phyloP scores from a whole-genome alignment of 2,797 vertebrate species.

The Lateolabrax maculatus region DNA sequence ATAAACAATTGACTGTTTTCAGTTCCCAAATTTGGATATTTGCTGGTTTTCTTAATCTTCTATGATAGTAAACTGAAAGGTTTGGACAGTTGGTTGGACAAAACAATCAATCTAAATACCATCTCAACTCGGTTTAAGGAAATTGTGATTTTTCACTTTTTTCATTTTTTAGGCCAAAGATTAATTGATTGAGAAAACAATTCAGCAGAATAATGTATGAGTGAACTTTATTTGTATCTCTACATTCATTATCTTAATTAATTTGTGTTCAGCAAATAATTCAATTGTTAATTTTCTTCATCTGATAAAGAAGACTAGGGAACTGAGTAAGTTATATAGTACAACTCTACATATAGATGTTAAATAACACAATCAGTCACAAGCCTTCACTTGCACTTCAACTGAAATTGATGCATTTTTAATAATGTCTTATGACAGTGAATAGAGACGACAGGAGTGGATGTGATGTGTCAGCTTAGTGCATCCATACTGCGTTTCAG shows the following conservation, averaged over 20 bases:
- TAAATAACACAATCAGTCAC: not conserved
- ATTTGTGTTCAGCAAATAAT: not conserved
- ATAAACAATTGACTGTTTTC: not conserved
- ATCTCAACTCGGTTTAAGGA: too few species aligned
- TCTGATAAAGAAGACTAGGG: not conserved
- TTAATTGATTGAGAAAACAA: not conserved
- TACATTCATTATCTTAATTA: not conserved
- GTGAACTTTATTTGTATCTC: not conserved
- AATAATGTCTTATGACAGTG: constrained; percentile 18
- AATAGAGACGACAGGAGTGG: constrained; percentile 32
- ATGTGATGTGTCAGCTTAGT: constrained; percentile 26
- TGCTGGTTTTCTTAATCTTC: not conserved
- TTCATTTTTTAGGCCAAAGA: not conserved
- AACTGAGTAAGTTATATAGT: not conserved
- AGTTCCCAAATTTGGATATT: not conserved
- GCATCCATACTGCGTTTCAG: not conserved
- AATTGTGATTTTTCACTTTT: not conserved
- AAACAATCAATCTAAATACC: not conserved
- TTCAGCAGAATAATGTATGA: not conserved
- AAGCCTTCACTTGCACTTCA: not conserved
- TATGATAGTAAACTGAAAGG: not conserved
- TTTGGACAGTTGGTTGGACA: not conserved
- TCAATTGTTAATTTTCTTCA: not conserved
- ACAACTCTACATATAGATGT: not conserved
- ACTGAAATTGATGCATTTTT: constrained; percentile 8